Percentiles rank a stretch among this genome's conserved stretches.
phyloP scores from a whole-genome alignment of 2,797 vertebrate genomes.

The Ataeniobius toweri region DNA sequence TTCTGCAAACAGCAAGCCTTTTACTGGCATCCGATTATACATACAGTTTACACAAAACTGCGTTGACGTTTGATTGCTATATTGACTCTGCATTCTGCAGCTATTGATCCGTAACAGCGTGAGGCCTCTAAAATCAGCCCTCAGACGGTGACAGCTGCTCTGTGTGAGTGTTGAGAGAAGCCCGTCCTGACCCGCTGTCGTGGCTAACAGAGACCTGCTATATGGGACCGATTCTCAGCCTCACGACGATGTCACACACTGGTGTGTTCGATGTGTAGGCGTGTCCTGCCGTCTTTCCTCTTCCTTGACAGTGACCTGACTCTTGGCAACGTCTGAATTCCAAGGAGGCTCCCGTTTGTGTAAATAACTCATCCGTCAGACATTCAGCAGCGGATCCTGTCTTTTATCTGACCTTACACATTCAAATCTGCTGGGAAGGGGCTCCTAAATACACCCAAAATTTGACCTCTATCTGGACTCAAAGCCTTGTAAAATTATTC shows the following conservation, averaged over 20 bases:
- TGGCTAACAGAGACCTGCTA: constrained; percentile 23
- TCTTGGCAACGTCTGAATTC: background rate
- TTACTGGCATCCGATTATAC: background rate
- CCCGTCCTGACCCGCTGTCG: constrained; percentile 13
- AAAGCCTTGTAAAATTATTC: no score
- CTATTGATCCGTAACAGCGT: constrained; percentile 5
- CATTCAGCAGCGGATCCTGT: background rate
- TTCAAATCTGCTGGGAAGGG: no score
- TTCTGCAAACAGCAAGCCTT: background rate
- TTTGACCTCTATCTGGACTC: no score
- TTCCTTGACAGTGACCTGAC: background rate
- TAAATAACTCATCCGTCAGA: constrained; percentile 5
- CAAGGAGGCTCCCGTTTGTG: constrained; percentile 15
- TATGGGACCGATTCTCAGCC: constrained; percentile 27
- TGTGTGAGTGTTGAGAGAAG: constrained; percentile 11
- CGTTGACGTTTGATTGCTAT: constrained; percentile 2
- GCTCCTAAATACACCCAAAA: no score
- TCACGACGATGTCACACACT: constrained; percentile 17
- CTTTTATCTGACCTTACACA: no score
- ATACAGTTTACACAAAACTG: background rate
- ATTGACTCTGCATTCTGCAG: constrained; percentile 31
- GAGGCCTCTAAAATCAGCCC: constrained; percentile 14
- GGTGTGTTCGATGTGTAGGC: constrained; percentile 37
- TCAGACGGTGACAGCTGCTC: constrained; percentile 41
- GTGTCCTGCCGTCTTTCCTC: background rate